Evolutionary conservation across 2,113 vertebrate species (phyloP).

Genomic region (Clupea harengus): DNA sequence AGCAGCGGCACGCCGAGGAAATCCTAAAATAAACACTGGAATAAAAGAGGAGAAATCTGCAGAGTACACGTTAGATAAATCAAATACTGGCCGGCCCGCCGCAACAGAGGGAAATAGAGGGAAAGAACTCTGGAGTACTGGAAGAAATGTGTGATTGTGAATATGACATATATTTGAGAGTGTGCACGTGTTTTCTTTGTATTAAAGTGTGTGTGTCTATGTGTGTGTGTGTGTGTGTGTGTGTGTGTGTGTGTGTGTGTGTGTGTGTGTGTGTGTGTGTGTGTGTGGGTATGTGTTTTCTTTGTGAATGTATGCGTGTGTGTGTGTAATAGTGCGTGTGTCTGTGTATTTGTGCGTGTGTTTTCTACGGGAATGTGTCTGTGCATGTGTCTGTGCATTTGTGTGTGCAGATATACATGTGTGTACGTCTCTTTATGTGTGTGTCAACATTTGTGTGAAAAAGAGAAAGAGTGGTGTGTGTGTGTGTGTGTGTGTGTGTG

Average conservation of each 20-base stretch:
- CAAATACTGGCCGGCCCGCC: neutral
- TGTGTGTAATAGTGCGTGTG: too few species aligned
- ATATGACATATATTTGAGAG: neutral
- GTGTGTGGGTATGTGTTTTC: neutral
- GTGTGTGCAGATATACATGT: neutral
- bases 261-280: neutral
- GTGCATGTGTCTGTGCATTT: neutral
- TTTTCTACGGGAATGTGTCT: too few species aligned
- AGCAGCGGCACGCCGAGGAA: neutral
- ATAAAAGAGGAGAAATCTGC: neutral
- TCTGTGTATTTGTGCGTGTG: too few species aligned
- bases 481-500: neutral
- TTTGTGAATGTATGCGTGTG: too few species aligned
- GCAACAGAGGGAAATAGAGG: neutral
- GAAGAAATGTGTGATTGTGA: neutral
- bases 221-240: neutral
- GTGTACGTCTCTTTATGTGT: neutral
- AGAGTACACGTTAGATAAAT: neutral
- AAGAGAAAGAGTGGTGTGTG: neutral
- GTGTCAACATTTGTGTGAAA: neutral
- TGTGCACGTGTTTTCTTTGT: neutral
- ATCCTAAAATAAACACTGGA: conserved; percentile 18
- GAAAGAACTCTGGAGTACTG: neutral
- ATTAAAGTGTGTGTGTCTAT: neutral
- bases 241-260: neutral